Percentiles rank a stretch among this genome's conserved stretches.
These are phyloP conservation scores for Allolobophora icterica DNA, from an alignment of 2,888 invertebrate species.

Conservation along the genomic window DNA sequence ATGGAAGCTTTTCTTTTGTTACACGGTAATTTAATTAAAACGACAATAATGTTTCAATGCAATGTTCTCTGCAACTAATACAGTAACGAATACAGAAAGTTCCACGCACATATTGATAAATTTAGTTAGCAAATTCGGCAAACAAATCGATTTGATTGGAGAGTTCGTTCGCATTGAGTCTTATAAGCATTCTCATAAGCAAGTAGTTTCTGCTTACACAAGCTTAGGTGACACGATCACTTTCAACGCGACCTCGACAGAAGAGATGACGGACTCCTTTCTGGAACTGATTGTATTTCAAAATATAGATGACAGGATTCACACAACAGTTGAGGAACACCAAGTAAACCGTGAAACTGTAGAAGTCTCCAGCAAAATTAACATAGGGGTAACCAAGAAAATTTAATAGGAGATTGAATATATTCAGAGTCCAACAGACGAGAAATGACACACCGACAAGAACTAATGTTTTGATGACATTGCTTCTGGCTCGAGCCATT, in stretches of 20 bases:
- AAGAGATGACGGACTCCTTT: slow-evolving; percentile 38
- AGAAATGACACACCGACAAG: slow-evolving; percentile 15
- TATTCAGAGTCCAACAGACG: slow-evolving; percentile 28
- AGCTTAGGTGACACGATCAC: neutral
- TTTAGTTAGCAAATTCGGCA: too few relatives aligned
- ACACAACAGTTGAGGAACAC: slow-evolving; percentile 44
- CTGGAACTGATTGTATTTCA: slow-evolving; percentile 47
- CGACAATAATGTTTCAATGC: neutral
- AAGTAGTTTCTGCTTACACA: neutral
- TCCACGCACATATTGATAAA: neutral
- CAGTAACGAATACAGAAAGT: neutral
- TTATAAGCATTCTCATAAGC: too few relatives aligned
- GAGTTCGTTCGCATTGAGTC: too few relatives aligned
- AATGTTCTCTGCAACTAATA: neutral
- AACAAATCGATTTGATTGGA: too few relatives aligned
- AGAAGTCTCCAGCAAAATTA: slow-evolving; percentile 29
- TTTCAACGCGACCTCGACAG: slow-evolving; percentile 22
- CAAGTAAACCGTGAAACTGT: slow-evolving; percentile 37
- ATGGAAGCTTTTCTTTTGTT: too few relatives aligned
- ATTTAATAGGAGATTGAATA: neutral
- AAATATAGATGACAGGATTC: slow-evolving; percentile 45
- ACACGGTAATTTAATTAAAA: neutral
- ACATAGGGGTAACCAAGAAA: slow-evolving; percentile 14
- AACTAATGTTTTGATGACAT: slow-evolving; percentile 28
- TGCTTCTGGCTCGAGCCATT: slow-evolving; percentile 27